phyloP scores from a whole-genome alignment of 2,888 invertebrate genomes.

The Dryomyza anilis region DNA sequence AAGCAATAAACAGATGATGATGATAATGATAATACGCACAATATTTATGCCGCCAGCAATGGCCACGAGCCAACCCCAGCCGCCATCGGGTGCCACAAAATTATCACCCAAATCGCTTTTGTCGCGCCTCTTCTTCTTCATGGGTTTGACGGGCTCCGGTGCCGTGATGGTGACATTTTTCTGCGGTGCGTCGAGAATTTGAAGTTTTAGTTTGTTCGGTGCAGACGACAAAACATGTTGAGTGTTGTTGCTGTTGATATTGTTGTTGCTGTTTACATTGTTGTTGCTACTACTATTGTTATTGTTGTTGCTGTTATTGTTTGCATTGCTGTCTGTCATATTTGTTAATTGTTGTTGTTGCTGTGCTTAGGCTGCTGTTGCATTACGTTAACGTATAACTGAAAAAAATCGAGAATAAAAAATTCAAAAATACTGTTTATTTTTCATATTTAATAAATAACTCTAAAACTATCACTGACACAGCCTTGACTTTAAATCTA shows the following conservation, averaged over 20 bases:
- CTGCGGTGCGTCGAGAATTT: constrained; percentile 34
- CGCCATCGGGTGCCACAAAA: constrained; percentile 76
- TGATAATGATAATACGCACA: no score
- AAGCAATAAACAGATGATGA: no score
- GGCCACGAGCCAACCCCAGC: constrained; percentile 76
- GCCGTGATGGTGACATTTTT: constrained; percentile 29
- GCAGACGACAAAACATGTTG: no score
- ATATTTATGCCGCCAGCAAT: constrained; percentile 74
- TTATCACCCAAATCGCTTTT: constrained; percentile 62
- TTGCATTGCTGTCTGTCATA: constrained; percentile 5
- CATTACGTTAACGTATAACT: no score
- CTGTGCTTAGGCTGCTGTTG: not conserved
- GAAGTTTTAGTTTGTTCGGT: constrained; percentile 28
- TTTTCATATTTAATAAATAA: no score
- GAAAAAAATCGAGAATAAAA: no score
- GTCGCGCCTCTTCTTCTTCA: constrained; percentile 54
- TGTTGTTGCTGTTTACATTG: not conserved
- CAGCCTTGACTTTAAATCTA: no score
- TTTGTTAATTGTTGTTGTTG: constrained; percentile 9
- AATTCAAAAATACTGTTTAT: no score
- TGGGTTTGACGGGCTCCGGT: constrained; percentile 16
- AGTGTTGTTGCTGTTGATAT: constrained; percentile 12
- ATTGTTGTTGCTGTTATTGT: not conserved
- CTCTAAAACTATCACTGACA: no score
- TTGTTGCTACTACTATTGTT: not conserved